phyloP scores from a whole-genome alignment of 2,888 invertebrate species.

The Cremastinae sp. region DNA sequence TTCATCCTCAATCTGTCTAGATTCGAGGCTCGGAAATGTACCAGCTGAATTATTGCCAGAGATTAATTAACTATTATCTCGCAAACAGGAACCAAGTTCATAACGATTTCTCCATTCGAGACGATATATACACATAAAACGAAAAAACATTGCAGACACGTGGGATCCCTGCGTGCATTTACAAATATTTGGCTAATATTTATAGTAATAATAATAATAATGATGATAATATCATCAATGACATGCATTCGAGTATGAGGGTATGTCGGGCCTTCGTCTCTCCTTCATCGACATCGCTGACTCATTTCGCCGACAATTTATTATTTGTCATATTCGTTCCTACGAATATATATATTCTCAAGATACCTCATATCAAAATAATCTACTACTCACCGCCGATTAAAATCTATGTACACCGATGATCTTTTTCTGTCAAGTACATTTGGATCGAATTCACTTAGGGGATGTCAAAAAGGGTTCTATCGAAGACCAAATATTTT shows the following conservation, averaged over 20 bases:
- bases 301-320: background rate
- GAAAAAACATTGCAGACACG: background rate
- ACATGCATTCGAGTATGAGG: slow-evolving; percentile 3
- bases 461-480: background rate
- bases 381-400: background rate
- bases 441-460: background rate
- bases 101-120: too few relatives aligned
- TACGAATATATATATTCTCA: background rate
- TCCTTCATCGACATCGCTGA: background rate
- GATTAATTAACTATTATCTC: too few relatives aligned
- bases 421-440: background rate
- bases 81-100: too few relatives aligned
- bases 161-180: background rate
- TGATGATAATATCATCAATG: background rate
- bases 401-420: background rate
- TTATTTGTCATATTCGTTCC: background rate
- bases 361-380: background rate
- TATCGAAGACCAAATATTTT: background rate
- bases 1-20: too few relatives aligned
- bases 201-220: slow-evolving; percentile 9
- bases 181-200: background rate
- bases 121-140: too few relatives aligned
- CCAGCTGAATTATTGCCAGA: too few relatives aligned
- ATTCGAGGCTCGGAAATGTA: too few relatives aligned
- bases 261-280: background rate